A percentile compares a stretch with the other conserved stretches of the same genome.
Evolutionary conservation across 2,113 vertebrate genomes (phyloP).

Genomic region (Fregetta grallaria): DNA sequence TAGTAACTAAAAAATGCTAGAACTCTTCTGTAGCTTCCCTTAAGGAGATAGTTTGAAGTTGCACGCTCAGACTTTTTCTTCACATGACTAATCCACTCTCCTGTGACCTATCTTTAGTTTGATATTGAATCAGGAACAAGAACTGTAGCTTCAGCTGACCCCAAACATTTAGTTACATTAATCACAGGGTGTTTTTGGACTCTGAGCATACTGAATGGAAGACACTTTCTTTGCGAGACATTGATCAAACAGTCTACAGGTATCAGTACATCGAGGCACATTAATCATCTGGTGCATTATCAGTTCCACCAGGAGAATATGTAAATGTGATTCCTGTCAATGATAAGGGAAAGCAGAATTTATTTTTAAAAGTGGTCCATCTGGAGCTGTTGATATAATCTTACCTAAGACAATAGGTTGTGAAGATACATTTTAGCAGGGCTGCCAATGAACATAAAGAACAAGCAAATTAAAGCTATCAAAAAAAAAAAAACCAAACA

Average conservation of each 20-base stretch:
- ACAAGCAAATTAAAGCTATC: slow-evolving; percentile 70
- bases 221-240: slow-evolving; percentile 87
- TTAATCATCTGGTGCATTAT: slow-evolving; percentile 94
- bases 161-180: slow-evolving; percentile 94
- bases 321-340: slow-evolving; percentile 96
- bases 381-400: slow-evolving; percentile 81
- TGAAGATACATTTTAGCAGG: slow-evolving; percentile 76
- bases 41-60: slow-evolving; percentile 38
- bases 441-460: slow-evolving; percentile 69
- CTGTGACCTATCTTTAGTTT: slow-evolving; percentile 89
- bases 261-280: slow-evolving; percentile 93
- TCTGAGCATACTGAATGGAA: slow-evolving; percentile 85
- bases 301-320: slow-evolving; percentile 89
- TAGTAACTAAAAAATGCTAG: not conserved
- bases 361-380: slow-evolving; percentile 88
- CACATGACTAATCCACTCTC: slow-evolving; percentile 83
- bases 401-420: slow-evolving; percentile 80
- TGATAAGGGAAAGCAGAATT: slow-evolving; percentile 90
- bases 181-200: slow-evolving; percentile 83
- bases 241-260: slow-evolving; percentile 90
- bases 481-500: not conserved
- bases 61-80: slow-evolving; percentile 66
- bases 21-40: not conserved
- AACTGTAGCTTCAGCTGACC: slow-evolving; percentile 79
- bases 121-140: slow-evolving; percentile 78